Evolutionary conservation across 2,113 vertebrate genomes (phyloP), one percentile per base, ranked within the genome.

Genomic region (Chelonoidis abingdonii): DNA sequence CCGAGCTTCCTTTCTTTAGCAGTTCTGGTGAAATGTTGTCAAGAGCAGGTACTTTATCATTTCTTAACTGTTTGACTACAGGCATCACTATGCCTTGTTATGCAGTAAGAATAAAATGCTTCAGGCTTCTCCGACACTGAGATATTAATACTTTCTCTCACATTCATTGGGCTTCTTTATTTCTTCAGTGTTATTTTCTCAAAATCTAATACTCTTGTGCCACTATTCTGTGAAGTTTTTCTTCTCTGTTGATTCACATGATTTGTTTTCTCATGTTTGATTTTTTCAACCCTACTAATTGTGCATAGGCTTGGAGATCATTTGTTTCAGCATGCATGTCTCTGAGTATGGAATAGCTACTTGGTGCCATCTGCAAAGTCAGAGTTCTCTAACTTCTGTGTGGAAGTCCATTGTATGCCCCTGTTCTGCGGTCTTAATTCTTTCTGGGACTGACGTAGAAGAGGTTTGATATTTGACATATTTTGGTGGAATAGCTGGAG

Each of bases 121-220:
- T 93, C 81, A 94, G n/a, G 79, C 80, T 95, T 93, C 78, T 88
- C 24, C 88, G 0, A 0, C 88, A 22, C 84, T 90, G 93, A 31
- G 52, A 91, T 80, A 56, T 91, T 82, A 92, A 79, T 95, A 79
- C 89, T 84, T 90, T 87, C 83, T 94, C 35, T 24, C 4, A 27
- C 83, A 35, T 86, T 92, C 44, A 79, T 87, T 41, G 88, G 31
- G 29, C 3, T 84, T 96, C 83, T 96, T 96, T 93, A 88, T 95
- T 93, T 86, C 75, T 93, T 93, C 0, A 0, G 89, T 94, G 62
- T 96, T 93, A 80, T 72, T 95, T 96, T 91, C 80, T 88, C 94
- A 88, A 93, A 94, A 92, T 92, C 85, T 50, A 93, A 53, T 80
- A 94, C 62, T 86, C 85, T 91, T 50, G 53, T 96, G 92, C 85